These are phyloP conservation scores for Phocoena sinus DNA, from an alignment of 2,113 vertebrate genomes.

Conservation along the genomic window DNA sequence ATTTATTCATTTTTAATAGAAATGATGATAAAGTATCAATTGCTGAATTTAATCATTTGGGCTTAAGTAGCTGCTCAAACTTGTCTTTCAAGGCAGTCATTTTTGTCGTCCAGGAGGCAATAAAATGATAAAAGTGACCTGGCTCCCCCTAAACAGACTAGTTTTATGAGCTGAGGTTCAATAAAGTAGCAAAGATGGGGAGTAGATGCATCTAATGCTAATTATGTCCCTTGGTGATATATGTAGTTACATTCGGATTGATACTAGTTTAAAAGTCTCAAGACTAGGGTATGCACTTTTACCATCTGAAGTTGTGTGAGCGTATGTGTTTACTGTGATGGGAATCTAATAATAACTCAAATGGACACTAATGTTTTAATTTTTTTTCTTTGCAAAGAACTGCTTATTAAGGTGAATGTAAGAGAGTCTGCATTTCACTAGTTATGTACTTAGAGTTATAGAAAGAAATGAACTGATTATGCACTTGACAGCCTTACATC, in stretches of 20 bases:
- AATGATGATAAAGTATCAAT: slow-evolving; percentile 12
- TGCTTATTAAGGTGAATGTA: background rate
- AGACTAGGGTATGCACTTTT: background rate
- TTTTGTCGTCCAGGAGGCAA: background rate
- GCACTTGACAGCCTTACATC: background rate
- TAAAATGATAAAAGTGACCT: background rate
- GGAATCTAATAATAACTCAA: background rate
- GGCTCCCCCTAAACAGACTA: background rate
- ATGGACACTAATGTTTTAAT: background rate
- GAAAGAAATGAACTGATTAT: background rate
- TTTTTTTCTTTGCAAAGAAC: background rate
- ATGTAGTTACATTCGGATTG: background rate
- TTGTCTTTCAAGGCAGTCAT: background rate
- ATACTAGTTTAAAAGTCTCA: background rate
- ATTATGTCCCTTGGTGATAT: slow-evolving; percentile 30
- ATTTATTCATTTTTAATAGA: slow-evolving; percentile 13
- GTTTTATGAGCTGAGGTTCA: slow-evolving; percentile 20
- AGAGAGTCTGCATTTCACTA: background rate
- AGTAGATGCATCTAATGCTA: background rate
- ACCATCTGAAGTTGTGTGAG: background rate
- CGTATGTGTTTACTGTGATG: background rate
- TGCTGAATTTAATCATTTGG: slow-evolving; percentile 6
- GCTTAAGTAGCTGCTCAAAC: slow-evolving; percentile 11
- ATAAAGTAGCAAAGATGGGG: background rate
- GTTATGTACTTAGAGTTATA: background rate